Evolutionary conservation across 2,797 vertebrate genomes (phyloP).

Genomic region (Cichlasoma orientale): DNA sequence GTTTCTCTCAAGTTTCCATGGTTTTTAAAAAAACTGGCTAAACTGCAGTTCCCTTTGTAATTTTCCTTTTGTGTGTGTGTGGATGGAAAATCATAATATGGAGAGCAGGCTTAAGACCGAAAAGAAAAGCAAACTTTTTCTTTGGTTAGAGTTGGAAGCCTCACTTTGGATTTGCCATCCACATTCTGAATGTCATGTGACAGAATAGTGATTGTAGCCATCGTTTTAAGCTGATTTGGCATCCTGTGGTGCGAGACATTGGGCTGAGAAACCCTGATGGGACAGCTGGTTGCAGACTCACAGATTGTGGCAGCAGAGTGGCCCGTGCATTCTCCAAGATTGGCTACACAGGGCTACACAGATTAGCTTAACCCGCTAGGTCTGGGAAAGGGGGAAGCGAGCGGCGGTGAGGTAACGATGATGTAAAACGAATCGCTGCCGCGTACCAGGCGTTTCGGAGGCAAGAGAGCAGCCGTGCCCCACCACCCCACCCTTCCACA

Average conservation of each 20-base stretch:
- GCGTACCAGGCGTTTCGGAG: slow-evolving; percentile 79
- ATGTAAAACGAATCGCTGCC: slow-evolving; percentile 82
- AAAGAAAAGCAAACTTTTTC: slow-evolving; percentile 31
- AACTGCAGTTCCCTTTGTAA: slow-evolving; percentile 1
- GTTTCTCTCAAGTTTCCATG: slow-evolving; percentile 32
- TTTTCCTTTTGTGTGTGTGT: slow-evolving; percentile 1
- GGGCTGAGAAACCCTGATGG: slow-evolving; percentile 61
- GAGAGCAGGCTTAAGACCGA: neutral
- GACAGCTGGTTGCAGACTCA: slow-evolving; percentile 68
- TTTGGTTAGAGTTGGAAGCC: slow-evolving; percentile 9
- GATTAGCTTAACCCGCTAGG: slow-evolving; percentile 68
- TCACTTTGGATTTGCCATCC: slow-evolving; percentile 24
- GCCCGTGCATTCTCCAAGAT: slow-evolving; percentile 45
- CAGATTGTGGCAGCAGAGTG: slow-evolving; percentile 36
- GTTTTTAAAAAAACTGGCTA: slow-evolving; percentile 27
- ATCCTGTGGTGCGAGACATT: slow-evolving; percentile 74
- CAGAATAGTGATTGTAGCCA: slow-evolving; percentile 55
- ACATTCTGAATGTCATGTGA: slow-evolving; percentile 38
- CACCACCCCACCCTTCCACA: slow-evolving; percentile 66
- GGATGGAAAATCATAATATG: slow-evolving; percentile 27
- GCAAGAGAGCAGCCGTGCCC: slow-evolving; percentile 64
- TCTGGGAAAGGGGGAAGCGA: slow-evolving; percentile 36
- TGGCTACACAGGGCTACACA: slow-evolving; percentile 22
- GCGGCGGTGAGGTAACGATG: slow-evolving; percentile 81
- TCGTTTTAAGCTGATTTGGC: slow-evolving; percentile 75